phyloP scores from a whole-genome alignment of 2,113 vertebrate genomes.

The Gobiocypris rarus region DNA sequence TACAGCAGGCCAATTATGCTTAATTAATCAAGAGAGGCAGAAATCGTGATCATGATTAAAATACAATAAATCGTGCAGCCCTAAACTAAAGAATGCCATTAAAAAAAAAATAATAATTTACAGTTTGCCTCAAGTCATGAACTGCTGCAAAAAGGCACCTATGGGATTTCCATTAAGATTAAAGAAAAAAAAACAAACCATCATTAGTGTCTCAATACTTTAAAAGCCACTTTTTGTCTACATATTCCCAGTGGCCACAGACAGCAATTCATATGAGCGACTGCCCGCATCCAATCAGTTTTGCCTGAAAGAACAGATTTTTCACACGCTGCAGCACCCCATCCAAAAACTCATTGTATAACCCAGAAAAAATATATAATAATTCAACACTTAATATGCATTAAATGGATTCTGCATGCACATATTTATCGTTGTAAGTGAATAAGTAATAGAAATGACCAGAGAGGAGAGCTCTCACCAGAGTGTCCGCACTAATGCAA shows the following conservation, averaged over 20 bases:
- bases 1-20: background rate
- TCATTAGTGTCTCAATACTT: background rate
- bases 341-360: conserved; percentile 4
- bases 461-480: background rate
- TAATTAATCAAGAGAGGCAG: background rate
- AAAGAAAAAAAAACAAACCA: background rate
- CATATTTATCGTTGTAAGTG: background rate
- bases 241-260: background rate
- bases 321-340: background rate
- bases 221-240: background rate
- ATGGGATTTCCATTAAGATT: background rate
- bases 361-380: background rate
- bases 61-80: background rate
- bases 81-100: background rate
- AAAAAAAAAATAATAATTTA: too few relatives aligned
- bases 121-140: background rate
- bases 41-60: background rate
- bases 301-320: conserved; percentile 30
- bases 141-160: background rate
- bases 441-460: conserved; percentile 1
- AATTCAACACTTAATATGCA: background rate
- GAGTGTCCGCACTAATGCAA: background rate
- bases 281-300: conserved; percentile 23
- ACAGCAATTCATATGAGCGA: background rate
- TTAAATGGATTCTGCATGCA: background rate